Evolutionary conservation across 1,140 invertebrate genomes (phyloP), one percentile per base, ranked within the genome.

Genomic region (Heliconius eleuchia): DNA sequence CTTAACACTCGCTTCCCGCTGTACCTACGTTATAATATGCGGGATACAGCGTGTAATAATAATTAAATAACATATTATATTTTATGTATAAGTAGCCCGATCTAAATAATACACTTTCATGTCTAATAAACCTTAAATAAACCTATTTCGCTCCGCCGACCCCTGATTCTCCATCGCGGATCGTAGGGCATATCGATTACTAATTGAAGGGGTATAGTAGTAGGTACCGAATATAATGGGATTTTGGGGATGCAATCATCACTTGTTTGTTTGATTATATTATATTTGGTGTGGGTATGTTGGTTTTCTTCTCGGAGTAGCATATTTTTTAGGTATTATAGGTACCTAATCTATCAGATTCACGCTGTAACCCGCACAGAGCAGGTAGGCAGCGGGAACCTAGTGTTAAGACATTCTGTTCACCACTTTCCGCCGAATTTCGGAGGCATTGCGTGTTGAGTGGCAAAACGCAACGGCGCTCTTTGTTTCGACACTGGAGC

Each of bases 191-290:
- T 66, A 66, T 66, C 60, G 27, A 30, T 66, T 66, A 66, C 60
- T 66, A 66, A 66, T 66, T 66, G 60, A 66, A 66, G 23, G 60
- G 27, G 23, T 27, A 66, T 13, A 16, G 60, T 4, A 30, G 11
- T 66, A 30, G n/a, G 23, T 27, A 23, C 42, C 42, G 42, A 60
- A 23, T 60, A 23, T 60, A 60, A 60, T 60, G 57, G 57, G 57
- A 60, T 60, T 60, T 23, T 60, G 60, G 60, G 27, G 60, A 66
- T 66, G 60, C 60, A 30, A 66, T 66, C 9, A 66, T 66, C 60
- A 66, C 60, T 66, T 66, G 23, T 66, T 66, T 66, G 11, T 66
- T 66, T 66, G 11, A 30, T 66, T 66, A 30, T 30, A 66, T 27
- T 66, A 66, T 30, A 66, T 27, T 66, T 23, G 19, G n/a, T 11